Base-by-base conservation (phyloP, 1,140 invertebrate genomes). In the Battus philenor region DNA sequence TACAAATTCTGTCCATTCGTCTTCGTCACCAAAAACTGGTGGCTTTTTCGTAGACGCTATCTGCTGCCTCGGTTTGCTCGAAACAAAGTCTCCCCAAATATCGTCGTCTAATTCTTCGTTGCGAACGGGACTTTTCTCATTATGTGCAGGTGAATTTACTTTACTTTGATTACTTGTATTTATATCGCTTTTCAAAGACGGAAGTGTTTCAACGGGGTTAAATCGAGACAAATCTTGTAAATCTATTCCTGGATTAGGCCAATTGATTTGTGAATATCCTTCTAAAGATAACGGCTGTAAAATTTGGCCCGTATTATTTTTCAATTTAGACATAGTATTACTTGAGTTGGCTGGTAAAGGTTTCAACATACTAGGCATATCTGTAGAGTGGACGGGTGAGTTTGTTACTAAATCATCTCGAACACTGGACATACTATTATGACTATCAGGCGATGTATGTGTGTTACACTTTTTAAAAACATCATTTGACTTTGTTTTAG, bases 1-100 rank as follows among this genome's bases (percentile, higher is more conserved):
- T n/a, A 90, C 88, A 61, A 90, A 91, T 44, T 90, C 89, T 9
- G 88, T 88, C 89, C 89, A 90, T 55, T 90, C 89, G 45, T 90
- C 89, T 20, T 90, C 89, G 38, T 89, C 88, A 0, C 43, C 59
- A 38, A 73, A 65, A 0, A 51, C 44, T 7, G 59, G 17, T 44
- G 50, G 54, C 72, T 70, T 87, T 69, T 68, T 75, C 12, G 61
- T 49, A 4, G 54, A 15, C n/a, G 60, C 11, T 29, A 34, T 47
- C 32, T 61, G 61, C 34, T 64, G 54, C 50, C 73, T 75, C 2
- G 83, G 82, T 13, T 81, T 86, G 49, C 86, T 88, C 0, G 88
- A 89, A 2, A 89, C 88, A 68, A 89, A 89, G 15, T 90, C 88
- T 2, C 88, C 88, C 88, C 88, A 90, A 39, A 87, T 87, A 43